phyloP scores from a whole-genome alignment of 2,888 invertebrate species.

The Acrocera orbiculus region DNA sequence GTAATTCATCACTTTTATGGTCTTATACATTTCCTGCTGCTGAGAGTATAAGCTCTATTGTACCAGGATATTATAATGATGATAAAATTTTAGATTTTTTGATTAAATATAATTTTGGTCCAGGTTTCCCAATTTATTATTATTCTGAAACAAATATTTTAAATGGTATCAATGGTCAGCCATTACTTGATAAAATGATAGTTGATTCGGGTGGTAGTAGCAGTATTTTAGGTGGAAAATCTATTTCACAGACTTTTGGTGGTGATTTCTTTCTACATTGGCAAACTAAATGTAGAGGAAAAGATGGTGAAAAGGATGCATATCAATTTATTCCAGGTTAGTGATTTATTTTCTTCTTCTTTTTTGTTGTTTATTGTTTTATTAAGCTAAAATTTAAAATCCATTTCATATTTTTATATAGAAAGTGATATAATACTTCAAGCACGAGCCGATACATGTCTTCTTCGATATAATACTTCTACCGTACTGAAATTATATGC shows the following conservation, averaged over 20 bases:
- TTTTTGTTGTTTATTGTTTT: background rate
- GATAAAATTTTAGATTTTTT: slow-evolving; percentile 63
- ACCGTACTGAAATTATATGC: slow-evolving; percentile 48
- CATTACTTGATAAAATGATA: slow-evolving; percentile 27
- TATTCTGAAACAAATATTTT: slow-evolving; percentile 40
- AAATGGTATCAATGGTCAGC: slow-evolving; percentile 24
- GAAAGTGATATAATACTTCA: slow-evolving; percentile 30
- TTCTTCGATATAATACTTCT: slow-evolving; percentile 49
- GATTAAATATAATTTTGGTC: slow-evolving; percentile 47
- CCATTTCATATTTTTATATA: slow-evolving; percentile 5
- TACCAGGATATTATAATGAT: slow-evolving; percentile 60
- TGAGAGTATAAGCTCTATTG: slow-evolving; percentile 57
- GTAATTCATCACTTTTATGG: slow-evolving; percentile 50
- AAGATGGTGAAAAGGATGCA: slow-evolving; percentile 32
- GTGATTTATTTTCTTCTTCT: background rate
- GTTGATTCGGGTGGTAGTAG: slow-evolving; percentile 30
- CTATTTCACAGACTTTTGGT: slow-evolving; percentile 36
- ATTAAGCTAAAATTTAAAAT: background rate
- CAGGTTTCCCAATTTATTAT: slow-evolving; percentile 55
- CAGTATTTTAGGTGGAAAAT: slow-evolving; percentile 28
- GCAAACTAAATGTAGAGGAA: slow-evolving; percentile 41
- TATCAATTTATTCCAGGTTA: slow-evolving; percentile 34
- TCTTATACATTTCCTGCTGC: slow-evolving; percentile 45
- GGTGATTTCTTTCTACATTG: slow-evolving; percentile 65
- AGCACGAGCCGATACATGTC: slow-evolving; percentile 43